Evolutionary conservation across 2,888 invertebrate genomes (phyloP), one percentile per base, ranked within the genome.

Genomic region (Rhagonycha lutea): DNA sequence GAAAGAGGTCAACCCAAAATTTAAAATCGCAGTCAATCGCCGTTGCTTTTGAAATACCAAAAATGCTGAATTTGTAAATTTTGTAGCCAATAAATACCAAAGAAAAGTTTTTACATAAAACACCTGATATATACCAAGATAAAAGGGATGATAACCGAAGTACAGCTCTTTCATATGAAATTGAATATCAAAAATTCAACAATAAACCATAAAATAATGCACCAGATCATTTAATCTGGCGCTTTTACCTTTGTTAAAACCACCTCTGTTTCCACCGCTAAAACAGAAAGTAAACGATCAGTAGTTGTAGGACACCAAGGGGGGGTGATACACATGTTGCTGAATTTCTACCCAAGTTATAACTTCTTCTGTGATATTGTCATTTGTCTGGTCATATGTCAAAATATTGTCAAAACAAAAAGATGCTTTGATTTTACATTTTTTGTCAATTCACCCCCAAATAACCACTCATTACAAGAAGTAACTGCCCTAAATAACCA

Each of bases 181-280:
- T 71, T 69, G 61, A 68, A 70, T 29, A 76, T 61, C 73, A 74
- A 74, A 75, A 62, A 70, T 29, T 78, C 69, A 77, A 74, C 76
- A 75, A 80, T 73, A 77, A 75, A 78, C 73, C 73, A 75, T 77
- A 92, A 93, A 93, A 47, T 47, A 47, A 90, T 92, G 93, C 93
- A 93, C 92, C 93, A 90, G 90, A 91, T 91, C 90, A 90, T 89
- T 89, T 90, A 89, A 91, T 91, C 92, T 91, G 94, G 93, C 93
- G 94, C 91, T 90, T 94, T 96, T 96, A 96, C 96, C 96, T 96
- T 96, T 96, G 92, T 95, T 95, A 95, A 91, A 96, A 95, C 95
- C 95, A 94, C 96, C 95, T 94, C 93, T 93, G 94, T 95, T 95
- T 94, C 96, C 95, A 92, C 92, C 92, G 94, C 96, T 94, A 94